Base-by-base conservation (phyloP, 1,140 invertebrate genomes). In the Zaprionus capensis region DNA sequence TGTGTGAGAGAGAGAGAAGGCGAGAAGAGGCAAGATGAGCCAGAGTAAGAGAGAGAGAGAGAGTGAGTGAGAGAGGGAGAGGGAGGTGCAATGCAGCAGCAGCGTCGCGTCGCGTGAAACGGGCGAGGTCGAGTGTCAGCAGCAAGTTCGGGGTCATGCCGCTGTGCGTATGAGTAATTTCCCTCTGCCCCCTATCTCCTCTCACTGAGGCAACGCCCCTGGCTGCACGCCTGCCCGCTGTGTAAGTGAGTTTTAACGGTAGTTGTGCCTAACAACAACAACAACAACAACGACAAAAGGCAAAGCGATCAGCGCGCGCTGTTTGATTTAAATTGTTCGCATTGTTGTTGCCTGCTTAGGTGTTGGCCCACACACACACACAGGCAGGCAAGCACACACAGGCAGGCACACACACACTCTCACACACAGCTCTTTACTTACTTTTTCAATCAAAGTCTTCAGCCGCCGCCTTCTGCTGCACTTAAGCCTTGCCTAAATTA, bases 171-270 rank as follows among this genome's bases (percentile, higher is more conserved):
- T 75, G 59, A 71, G 67, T 75, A 75, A 75, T 64, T 75, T 70
- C 58, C 11, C 28, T 34, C 24, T n/a, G 20, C 22, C 14, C 34
- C 11, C 57, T 11, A 2, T 5, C 12, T n/a, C 4, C 26, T 11
- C 6, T 9, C 15, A n/a, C 2, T 12, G 17, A 41, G 38, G 4
- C 46, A 5, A 46, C 41, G 2, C 22, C 31, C 22, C 62, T 66
- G 49, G 4, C 28, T 55, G 4, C 7, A 20, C 31, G 14, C 34
- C 44, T 5, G 7, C 28, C 38, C 22, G 85, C 85, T 90, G 86
- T 68, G 85, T 82, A 91, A 90, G 86, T 90, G 85, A 90, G 85
- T 84, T 90, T 46, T 90, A 90, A 90, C 85, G 85, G 85, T 90
- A 90, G 85, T 90, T 90, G 41, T 90, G 74, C 75, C 81, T 80